A percentile compares a stretch with the other conserved stretches of the same genome.
Conservation (phyloP, 2,797 vertebrate genomes). For the Gambelia wislizenii region DNA sequence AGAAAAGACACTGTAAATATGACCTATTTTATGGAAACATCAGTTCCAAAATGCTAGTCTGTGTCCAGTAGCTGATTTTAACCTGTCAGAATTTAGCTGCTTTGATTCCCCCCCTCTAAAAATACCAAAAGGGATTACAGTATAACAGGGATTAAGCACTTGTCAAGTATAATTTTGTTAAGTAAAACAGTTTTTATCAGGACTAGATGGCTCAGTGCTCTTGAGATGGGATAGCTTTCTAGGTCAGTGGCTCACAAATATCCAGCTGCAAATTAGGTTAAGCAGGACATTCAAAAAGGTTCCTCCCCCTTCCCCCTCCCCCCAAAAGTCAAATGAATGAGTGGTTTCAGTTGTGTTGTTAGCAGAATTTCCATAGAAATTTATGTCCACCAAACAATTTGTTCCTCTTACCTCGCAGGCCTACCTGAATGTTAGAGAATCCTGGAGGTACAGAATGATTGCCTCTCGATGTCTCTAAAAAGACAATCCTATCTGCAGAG, state of each 20-base stretch:
- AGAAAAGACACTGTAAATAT: not conserved
- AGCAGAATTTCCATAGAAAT: not conserved
- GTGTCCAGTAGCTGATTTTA: not conserved
- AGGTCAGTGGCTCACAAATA: slow-evolving; percentile 55
- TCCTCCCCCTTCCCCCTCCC: no score
- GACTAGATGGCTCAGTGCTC: slow-evolving; percentile 35
- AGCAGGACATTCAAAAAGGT: not conserved
- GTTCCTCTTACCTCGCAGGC: slow-evolving; percentile 9
- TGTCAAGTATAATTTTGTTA: slow-evolving; percentile 46
- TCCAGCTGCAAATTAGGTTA: slow-evolving; percentile 44
- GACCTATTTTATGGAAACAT: slow-evolving; percentile 16
- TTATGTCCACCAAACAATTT: not conserved
- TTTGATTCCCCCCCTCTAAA: slow-evolving; percentile 25
- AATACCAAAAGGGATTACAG: slow-evolving; percentile 63
- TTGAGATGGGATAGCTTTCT: slow-evolving; percentile 56
- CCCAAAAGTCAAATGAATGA: slow-evolving; percentile 27
- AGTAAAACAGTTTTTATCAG: slow-evolving; percentile 57
- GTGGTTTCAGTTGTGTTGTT: not conserved
- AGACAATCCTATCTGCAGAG: not conserved
- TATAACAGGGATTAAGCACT: slow-evolving; percentile 55
- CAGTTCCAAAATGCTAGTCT: slow-evolving; percentile 22
- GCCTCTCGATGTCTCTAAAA: not conserved
- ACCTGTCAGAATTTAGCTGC: slow-evolving; percentile 36
- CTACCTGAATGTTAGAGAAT: slow-evolving; percentile 15
- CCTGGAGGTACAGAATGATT: not conserved